phyloP scores from a whole-genome alignment of 2,888 invertebrate genomes.

The Andrena marginata region DNA sequence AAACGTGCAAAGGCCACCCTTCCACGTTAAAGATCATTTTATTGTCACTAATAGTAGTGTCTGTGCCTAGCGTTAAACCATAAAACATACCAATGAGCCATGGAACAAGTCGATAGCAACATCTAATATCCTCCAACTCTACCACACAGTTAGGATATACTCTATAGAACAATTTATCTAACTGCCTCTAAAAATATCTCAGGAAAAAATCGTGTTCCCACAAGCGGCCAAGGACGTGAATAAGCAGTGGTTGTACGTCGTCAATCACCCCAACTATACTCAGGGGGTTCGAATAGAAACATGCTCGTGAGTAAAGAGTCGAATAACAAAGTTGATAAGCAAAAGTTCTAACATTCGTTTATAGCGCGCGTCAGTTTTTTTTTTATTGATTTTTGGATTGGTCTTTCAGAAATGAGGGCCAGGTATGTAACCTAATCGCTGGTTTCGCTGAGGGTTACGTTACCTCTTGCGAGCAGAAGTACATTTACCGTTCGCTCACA shows the following conservation, averaged over 20 bases:
- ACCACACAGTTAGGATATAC: no score
- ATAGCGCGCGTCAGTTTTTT: no score
- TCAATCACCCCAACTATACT: constrained; percentile 88
- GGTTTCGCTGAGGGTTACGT: constrained; percentile 83
- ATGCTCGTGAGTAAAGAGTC: constrained; percentile 49
- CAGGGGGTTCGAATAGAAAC: constrained; percentile 91
- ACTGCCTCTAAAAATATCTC: neutral
- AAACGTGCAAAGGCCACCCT: neutral
- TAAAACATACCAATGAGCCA: no score
- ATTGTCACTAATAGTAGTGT: no score
- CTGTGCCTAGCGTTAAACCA: no score
- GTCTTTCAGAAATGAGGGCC: constrained; percentile 75
- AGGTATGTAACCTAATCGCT: constrained; percentile 80
- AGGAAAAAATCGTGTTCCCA: constrained; percentile 87
- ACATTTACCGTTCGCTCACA: constrained; percentile 86
- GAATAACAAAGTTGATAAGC: no score
- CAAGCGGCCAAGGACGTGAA: constrained; percentile 87
- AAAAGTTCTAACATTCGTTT: no score
- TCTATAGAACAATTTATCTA: no score
- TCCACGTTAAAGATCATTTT: neutral
- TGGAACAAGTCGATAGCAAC: no score
- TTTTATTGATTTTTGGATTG: neutral
- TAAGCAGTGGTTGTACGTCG: constrained; percentile 88
- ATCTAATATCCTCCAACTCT: no score
- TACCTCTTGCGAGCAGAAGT: constrained; percentile 87